Percentiles rank a stretch among this genome's conserved stretches.
These are phyloP conservation scores for Scomber colias DNA, from an alignment of 2,113 vertebrate genomes.

Conservation along the genomic window DNA sequence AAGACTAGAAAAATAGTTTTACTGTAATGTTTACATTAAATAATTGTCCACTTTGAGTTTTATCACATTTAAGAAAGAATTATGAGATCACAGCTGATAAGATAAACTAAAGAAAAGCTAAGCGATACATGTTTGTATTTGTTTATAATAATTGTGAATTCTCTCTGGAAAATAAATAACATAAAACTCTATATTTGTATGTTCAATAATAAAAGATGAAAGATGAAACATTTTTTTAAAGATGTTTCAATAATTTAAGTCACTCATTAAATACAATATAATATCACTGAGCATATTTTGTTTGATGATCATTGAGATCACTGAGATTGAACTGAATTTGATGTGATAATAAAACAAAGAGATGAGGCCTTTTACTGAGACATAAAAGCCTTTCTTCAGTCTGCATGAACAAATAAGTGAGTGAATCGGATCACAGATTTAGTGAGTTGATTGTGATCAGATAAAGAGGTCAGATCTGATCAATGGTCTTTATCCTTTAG, in stretches of 20 bases:
- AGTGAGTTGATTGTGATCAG: slow-evolving; percentile 22
- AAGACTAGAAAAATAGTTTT: no score
- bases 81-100: no score
- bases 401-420: slow-evolving; percentile 8
- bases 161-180: background rate
- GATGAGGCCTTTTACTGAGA: background rate
- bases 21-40: no score
- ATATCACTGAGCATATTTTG: background rate
- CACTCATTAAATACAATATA: background rate
- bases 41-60: no score
- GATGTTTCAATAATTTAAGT: background rate
- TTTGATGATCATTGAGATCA: background rate
- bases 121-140: no score
- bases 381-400: background rate
- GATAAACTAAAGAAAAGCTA: no score
- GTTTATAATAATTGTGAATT: background rate
- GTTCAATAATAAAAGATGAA: background rate
- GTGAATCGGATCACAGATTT: background rate
- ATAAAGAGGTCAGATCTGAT: slow-evolving; percentile 32
- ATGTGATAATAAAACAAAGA: slow-evolving; percentile 43
- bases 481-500: slow-evolving; percentile 50
- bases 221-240: no score
- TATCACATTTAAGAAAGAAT: no score
- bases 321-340: slow-evolving; percentile 35
- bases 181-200: no score